Conservation (phyloP, 2,888 invertebrate genomes). For the Caenorhabditis parvicauda region DNA sequence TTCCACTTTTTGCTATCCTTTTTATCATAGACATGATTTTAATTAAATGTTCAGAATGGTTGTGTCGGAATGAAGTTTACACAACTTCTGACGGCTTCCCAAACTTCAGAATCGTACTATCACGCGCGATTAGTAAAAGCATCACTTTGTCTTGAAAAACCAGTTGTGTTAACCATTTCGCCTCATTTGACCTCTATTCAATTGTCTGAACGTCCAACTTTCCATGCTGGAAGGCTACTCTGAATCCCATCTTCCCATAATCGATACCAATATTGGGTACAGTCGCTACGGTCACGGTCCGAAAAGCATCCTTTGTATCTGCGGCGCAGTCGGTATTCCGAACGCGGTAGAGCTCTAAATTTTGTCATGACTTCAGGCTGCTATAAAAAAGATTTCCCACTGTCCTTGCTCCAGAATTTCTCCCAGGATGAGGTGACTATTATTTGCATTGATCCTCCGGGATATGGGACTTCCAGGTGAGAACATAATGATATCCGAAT, state of each 20-base stretch:
- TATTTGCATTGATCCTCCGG: conserved; percentile 60
- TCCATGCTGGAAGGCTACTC: too few species aligned
- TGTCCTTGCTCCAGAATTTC: conserved; percentile 51
- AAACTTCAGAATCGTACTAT: too few species aligned
- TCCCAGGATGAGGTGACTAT: conserved; percentile 53
- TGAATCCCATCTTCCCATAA: conserved; percentile 27
- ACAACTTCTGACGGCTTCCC: too few species aligned
- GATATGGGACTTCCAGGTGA: conserved; percentile 41
- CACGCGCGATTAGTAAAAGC: too few species aligned
- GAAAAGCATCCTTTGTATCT: conserved; percentile 36
- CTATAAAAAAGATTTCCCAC: conserved; percentile 60
- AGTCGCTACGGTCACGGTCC: conserved; percentile 42
- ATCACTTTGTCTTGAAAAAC: too few species aligned
- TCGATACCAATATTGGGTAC: conserved; percentile 40
- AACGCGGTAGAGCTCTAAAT: not conserved
- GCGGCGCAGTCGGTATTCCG: conserved; percentile 43
- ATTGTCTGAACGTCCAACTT: too few species aligned
- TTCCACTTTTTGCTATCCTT: too few species aligned
- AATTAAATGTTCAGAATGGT: too few species aligned
- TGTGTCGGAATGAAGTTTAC: too few species aligned
- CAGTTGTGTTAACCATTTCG: too few species aligned
- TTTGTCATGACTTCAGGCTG: conserved; percentile 22
- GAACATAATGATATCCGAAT: conserved; percentile 4
- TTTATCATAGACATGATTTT: too few species aligned
- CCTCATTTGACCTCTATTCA: conserved; percentile 46